A percentile compares a stretch with the other conserved stretches of the same genome.
Conservation (phyloP, 2,888 invertebrate species). For the Sinhomidia bicolor region DNA sequence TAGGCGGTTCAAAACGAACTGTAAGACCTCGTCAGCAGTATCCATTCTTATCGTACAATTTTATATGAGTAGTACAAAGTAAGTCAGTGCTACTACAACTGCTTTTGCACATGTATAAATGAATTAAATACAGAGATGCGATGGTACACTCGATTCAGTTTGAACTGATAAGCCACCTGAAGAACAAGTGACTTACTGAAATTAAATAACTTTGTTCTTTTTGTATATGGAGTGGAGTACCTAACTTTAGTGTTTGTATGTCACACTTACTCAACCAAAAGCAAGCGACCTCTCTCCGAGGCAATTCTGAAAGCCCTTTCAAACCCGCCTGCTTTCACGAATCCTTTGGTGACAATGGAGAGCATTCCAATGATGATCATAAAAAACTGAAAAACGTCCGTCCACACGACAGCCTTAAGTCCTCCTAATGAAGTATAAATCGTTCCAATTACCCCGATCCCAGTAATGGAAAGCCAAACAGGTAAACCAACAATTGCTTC, state of each 20-base stretch:
- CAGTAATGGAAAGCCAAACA: constrained; percentile 81
- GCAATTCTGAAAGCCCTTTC: constrained; percentile 81
- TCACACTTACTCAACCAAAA: constrained; percentile 79
- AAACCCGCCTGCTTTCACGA: constrained; percentile 81
- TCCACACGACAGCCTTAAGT: constrained; percentile 76
- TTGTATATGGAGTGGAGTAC: too few relatives aligned
- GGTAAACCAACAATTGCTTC: constrained; percentile 80
- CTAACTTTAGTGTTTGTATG: neutral
- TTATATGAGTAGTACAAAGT: too few relatives aligned
- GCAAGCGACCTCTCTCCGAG: constrained; percentile 80
- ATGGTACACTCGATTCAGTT: neutral
- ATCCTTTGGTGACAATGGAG: constrained; percentile 81
- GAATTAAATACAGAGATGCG: too few relatives aligned
- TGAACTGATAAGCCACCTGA: neutral
- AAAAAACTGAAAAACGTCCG: constrained; percentile 75
- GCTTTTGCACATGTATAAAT: too few relatives aligned
- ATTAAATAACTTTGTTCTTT: neutral
- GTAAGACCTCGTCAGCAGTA: too few relatives aligned
- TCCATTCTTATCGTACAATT: too few relatives aligned
- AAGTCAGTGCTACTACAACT: too few relatives aligned
- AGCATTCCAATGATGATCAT: constrained; percentile 73
- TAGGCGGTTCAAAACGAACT: too few relatives aligned
- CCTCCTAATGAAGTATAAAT: constrained; percentile 82
- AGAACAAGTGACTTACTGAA: neutral
- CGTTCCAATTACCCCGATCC: constrained; percentile 80